Conservation (phyloP, 2,113 vertebrate species). For the Chauna torquata region DNA sequence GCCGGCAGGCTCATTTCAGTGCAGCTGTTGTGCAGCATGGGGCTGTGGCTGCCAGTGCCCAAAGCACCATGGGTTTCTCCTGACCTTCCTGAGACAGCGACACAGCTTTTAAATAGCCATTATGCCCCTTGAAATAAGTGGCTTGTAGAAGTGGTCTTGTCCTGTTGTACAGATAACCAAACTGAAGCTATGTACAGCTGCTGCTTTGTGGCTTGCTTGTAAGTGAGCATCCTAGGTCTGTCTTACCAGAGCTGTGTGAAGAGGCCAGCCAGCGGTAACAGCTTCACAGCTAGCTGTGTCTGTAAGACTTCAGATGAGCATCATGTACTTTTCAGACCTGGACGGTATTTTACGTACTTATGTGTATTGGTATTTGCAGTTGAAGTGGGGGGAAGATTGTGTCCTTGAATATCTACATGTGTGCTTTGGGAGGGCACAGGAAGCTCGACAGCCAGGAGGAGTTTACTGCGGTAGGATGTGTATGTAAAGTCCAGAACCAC, state of each 20-base stretch:
- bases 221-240: background rate
- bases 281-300: background rate
- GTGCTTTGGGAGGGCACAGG: background rate
- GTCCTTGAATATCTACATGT: background rate
- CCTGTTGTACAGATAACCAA: background rate
- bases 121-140: background rate
- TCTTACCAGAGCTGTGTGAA: background rate
- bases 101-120: background rate
- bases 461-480: background rate
- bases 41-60: background rate
- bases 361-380: fast-evolving
- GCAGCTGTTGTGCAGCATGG: background rate
- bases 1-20: no score
- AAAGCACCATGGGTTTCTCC: background rate
- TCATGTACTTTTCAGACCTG: background rate
- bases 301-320: background rate
- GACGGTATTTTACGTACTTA: background rate
- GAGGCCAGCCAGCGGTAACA: background rate
- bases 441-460: background rate
- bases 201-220: background rate
- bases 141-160: background rate
- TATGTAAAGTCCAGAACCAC: background rate
- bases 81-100: no score
- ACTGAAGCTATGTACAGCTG: background rate
- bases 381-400: background rate